phyloP scores from a whole-genome alignment of 2,888 invertebrate species.

The Loripinus fragilis region DNA sequence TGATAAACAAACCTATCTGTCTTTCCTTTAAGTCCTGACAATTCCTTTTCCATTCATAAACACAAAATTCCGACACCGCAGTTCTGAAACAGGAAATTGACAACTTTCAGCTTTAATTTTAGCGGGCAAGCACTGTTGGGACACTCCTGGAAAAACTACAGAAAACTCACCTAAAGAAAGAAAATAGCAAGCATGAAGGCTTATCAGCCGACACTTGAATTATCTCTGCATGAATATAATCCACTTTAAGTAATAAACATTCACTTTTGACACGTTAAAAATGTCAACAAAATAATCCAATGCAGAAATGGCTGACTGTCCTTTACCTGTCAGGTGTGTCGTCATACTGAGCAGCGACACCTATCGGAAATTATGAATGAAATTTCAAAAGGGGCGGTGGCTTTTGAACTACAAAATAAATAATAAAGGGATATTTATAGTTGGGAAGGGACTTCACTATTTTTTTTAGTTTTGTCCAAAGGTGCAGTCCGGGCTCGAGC shows the following conservation, averaged over 20 bases:
- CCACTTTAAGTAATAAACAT: not conserved
- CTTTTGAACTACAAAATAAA: too few species aligned
- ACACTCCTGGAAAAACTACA: not conserved
- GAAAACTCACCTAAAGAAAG: slow-evolving; percentile 8
- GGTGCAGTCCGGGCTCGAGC: too few species aligned
- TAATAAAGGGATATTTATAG: not conserved
- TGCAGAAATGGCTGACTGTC: slow-evolving; percentile 54
- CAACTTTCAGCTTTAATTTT: not conserved
- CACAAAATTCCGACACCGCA: not conserved
- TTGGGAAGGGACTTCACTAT: not conserved
- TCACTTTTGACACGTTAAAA: not conserved
- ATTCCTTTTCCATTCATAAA: not conserved
- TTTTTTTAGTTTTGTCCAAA: too few species aligned
- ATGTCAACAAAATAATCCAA: slow-evolving; percentile 17
- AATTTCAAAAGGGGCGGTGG: slow-evolving; percentile 57
- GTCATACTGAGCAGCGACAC: slow-evolving; percentile 60
- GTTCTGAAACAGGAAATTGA: not conserved
- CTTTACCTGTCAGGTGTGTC: slow-evolving; percentile 59
- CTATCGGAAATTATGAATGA: slow-evolving; percentile 66
- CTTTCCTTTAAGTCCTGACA: not conserved
- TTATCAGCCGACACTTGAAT: not conserved
- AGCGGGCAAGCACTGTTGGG: not conserved
- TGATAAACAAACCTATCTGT: not conserved
- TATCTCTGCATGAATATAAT: slow-evolving; percentile 3
- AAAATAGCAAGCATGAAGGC: slow-evolving; percentile 13